Percentiles rank a stretch among this genome's conserved stretches.
phyloP scores from a whole-genome alignment of 2,888 invertebrate species.

The Amphimallon solstitiale region DNA sequence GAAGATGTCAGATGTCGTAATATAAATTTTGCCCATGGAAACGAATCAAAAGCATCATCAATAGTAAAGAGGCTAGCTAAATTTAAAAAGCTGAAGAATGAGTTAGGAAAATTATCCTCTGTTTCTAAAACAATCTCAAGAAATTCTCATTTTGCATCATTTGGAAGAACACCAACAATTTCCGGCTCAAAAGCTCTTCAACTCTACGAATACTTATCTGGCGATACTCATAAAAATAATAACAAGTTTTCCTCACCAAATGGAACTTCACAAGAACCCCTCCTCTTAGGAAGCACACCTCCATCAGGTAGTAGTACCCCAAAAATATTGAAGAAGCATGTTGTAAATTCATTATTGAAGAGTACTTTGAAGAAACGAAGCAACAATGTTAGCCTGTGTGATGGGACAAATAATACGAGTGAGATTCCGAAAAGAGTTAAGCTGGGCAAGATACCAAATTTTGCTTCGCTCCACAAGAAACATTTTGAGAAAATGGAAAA shows the following conservation, averaged over 20 bases:
- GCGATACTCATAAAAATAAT: not conserved
- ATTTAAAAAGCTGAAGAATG: too few relatives aligned
- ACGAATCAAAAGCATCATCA: too few relatives aligned
- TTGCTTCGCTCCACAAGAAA: constrained; percentile 30
- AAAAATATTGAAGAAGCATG: constrained; percentile 6
- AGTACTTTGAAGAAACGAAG: constrained; percentile 1
- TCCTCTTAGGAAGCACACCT: not conserved
- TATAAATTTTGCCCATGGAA: too few relatives aligned
- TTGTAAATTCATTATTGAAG: not conserved
- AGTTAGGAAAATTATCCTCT: not conserved
- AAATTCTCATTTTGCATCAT: not conserved
- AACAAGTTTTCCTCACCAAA: not conserved
- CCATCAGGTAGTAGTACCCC: constrained; percentile 23
- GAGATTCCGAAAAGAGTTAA: not conserved
- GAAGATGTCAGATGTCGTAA: too few relatives aligned
- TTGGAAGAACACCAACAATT: constrained; percentile 1
- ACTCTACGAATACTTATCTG: not conserved
- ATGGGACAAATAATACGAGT: not conserved
- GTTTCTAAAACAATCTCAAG: not conserved
- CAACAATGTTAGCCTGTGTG: constrained; percentile 6
- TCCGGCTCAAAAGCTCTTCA: constrained; percentile 4
- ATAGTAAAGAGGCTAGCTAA: too few relatives aligned
- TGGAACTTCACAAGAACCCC: not conserved
- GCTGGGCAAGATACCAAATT: constrained; percentile 27
- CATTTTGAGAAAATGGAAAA: constrained; percentile 30